Conservation (phyloP, 2,888 invertebrate species). For the Caradrina clavipalpis region DNA sequence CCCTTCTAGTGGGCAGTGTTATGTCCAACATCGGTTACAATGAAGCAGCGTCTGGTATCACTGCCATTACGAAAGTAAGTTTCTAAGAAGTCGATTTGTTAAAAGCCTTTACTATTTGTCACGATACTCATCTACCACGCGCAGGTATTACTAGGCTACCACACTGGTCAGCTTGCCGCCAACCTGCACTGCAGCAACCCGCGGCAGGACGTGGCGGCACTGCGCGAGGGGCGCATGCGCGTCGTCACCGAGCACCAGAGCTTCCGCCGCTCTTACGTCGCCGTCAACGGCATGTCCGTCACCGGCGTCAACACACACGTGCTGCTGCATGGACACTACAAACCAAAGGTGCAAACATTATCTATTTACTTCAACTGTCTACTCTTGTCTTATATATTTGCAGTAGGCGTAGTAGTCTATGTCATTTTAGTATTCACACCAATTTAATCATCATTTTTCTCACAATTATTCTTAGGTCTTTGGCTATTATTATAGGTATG, state of each 20-base stretch:
- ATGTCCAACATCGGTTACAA: constrained; percentile 81
- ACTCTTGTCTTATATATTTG: not conserved
- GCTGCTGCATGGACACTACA: constrained; percentile 77
- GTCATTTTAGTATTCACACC: not conserved
- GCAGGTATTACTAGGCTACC: constrained; percentile 92
- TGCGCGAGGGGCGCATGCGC: constrained; percentile 88
- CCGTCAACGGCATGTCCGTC: constrained; percentile 79
- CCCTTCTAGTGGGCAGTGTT: constrained; percentile 89
- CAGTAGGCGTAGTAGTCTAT: too few species aligned
- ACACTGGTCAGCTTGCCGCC: constrained; percentile 92
- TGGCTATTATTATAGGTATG: too few species aligned
- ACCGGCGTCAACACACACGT: constrained; percentile 80
- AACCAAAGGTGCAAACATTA: constrained; percentile 73
- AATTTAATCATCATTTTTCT: too few species aligned
- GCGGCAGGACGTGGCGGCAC: constrained; percentile 85
- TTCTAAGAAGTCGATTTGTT: not conserved
- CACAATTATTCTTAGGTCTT: too few species aligned
- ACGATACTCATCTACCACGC: not conserved
- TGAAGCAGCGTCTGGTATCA: constrained; percentile 83
- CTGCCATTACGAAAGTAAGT: constrained; percentile 90
- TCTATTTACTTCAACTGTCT: not conserved
- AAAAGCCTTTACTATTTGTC: too few species aligned
- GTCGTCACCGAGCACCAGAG: constrained; percentile 91
- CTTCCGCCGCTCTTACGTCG: constrained; percentile 88
- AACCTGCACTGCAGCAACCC: constrained; percentile 93